Percentiles rank a stretch among this genome's conserved stretches.
phyloP scores from a whole-genome alignment of 2,113 vertebrate species.

The Passerina amoena region DNA sequence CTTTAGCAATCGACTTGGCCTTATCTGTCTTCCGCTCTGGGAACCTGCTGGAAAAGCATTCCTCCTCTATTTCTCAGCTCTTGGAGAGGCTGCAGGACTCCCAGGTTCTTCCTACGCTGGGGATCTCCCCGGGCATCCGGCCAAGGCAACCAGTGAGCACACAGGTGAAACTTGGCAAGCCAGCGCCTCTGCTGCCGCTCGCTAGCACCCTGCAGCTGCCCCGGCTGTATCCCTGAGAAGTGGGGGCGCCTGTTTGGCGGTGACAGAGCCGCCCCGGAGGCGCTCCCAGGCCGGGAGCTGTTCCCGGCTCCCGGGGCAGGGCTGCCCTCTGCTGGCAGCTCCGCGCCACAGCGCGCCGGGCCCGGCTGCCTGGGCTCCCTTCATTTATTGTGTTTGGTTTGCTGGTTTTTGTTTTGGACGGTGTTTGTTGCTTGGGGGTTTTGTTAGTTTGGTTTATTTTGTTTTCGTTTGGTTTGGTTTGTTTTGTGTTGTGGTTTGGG shows the following conservation, averaged over 20 bases:
- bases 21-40: not conserved
- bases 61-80: not conserved
- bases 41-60: not conserved
- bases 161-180: not conserved
- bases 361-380: fast-evolving
- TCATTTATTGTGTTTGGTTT: fast-evolving
- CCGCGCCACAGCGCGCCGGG: not conserved
- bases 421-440: not conserved
- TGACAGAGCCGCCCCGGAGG: fast-evolving
- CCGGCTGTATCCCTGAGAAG: fast-evolving
- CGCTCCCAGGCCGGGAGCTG: not conserved
- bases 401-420: fast-evolving
- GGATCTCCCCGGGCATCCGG: fast-evolving
- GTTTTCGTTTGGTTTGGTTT: not conserved
- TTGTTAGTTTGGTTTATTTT: not conserved
- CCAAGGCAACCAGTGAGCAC: fast-evolving
- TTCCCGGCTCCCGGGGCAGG: not conserved
- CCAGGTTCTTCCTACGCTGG: fast-evolving
- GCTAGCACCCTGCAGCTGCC: not conserved
- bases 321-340: not conserved
- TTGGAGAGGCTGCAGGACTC: not conserved
- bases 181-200: fast-evolving
- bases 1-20: fast-evolving
- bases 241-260: fast-evolving
- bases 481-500: not conserved